A percentile compares a stretch with the other conserved stretches of the same genome.
Conservation (phyloP, 2,113 vertebrate species). For the Pachypanchax playfairii region DNA sequence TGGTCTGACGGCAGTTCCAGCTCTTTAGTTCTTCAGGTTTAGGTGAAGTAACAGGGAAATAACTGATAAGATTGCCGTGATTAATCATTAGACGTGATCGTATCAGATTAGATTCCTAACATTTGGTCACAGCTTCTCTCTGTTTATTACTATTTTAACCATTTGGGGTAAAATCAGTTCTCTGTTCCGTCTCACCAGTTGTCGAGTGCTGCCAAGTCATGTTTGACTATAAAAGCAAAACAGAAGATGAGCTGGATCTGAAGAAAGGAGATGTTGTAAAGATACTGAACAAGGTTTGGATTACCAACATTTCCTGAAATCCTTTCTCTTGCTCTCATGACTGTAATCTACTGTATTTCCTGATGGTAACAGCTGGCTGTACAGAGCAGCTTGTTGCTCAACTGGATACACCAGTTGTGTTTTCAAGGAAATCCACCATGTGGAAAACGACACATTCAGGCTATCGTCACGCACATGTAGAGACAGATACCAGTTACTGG, state of each 20-base stretch:
- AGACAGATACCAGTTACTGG: too few species aligned
- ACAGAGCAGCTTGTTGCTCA: background rate
- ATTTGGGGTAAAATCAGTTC: background rate
- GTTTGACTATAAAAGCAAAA: constrained; percentile 81
- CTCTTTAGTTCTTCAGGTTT: background rate
- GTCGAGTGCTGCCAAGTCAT: constrained; percentile 82
- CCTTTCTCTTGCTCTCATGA: background rate
- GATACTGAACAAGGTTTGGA: constrained; percentile 83
- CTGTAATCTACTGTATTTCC: background rate
- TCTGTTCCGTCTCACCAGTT: constrained; percentile 48
- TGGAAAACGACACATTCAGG: background rate
- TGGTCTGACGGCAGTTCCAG: background rate
- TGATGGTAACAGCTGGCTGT: background rate
- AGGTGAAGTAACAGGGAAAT: constrained; percentile 1
- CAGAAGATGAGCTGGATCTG: constrained; percentile 83
- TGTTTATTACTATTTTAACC: background rate
- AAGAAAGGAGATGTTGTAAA: constrained; percentile 79
- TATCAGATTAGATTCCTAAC: background rate
- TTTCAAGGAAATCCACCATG: background rate
- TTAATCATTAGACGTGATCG: background rate
- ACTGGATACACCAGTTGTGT: constrained; percentile 47
- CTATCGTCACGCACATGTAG: background rate
- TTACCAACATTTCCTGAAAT: background rate
- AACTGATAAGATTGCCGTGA: background rate
- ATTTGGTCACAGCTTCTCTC: background rate